phyloP scores from a whole-genome alignment of 2,888 invertebrate genomes.

The Azorinus chamasolen region DNA sequence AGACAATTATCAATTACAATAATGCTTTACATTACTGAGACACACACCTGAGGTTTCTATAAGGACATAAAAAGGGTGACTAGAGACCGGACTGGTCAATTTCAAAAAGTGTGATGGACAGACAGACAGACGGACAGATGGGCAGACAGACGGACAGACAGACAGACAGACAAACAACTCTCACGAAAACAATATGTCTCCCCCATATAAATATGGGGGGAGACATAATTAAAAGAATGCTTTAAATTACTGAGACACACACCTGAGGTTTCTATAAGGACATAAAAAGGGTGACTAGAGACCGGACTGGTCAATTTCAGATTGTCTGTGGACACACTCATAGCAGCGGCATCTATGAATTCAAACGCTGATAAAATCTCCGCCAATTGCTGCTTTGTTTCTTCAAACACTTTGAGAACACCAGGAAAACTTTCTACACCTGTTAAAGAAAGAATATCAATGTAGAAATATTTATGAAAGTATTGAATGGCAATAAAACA shows the following conservation, averaged over 20 bases:
- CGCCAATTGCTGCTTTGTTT: constrained; percentile 92
- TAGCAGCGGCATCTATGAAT: constrained; percentile 93
- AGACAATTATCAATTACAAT: too few species aligned
- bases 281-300: constrained; percentile 81
- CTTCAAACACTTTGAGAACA: constrained; percentile 91
- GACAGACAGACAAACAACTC: too few species aligned
- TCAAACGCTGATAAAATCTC: constrained; percentile 99
- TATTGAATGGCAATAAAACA: too few species aligned
- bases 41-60: constrained; percentile 83
- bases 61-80: constrained; percentile 84
- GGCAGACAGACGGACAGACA: too few species aligned
- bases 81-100: constrained; percentile 87
- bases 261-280: constrained; percentile 85
- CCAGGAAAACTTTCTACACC: constrained; percentile 93
- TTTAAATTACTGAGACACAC: too few species aligned
- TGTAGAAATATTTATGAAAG: too few species aligned
- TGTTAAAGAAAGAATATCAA: constrained; percentile 75
- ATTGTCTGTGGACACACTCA: constrained; percentile 90
- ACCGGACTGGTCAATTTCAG: constrained; percentile 88
- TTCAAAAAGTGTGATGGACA: constrained; percentile 89
- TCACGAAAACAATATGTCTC: too few species aligned
- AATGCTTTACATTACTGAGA: too few species aligned
- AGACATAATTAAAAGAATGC: too few species aligned
- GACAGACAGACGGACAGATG: too few species aligned
- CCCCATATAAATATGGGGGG: too few species aligned